phyloP scores from a whole-genome alignment of 2,888 invertebrate species.

The Pterobdella sp. region DNA sequence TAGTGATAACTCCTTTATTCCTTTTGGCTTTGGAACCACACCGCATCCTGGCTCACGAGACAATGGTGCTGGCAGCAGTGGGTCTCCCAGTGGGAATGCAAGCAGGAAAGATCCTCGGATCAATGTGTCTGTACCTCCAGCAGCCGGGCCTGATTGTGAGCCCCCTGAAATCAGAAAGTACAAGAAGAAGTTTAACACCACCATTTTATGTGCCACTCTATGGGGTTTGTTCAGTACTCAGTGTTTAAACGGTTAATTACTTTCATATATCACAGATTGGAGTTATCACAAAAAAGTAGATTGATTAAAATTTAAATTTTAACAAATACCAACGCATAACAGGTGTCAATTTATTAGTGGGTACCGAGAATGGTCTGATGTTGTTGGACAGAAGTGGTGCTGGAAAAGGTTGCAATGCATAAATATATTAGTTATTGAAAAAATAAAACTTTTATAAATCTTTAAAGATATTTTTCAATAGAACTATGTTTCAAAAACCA shows the following conservation, averaged over 20 bases:
- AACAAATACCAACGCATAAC: background rate
- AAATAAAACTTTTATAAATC: background rate
- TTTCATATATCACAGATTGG: no score
- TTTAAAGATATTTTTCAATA: background rate
- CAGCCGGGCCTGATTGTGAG: conserved; percentile 57
- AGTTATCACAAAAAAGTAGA: no score
- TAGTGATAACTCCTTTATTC: conserved; percentile 23
- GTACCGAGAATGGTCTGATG: conserved; percentile 30
- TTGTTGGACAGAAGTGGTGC: conserved; percentile 30
- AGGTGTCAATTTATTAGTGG: conserved; percentile 29
- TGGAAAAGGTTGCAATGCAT: conserved; percentile 30
- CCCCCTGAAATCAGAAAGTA: conserved; percentile 31
- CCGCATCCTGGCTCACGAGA: background rate
- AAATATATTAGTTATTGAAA: no score
- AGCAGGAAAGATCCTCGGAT: conserved; percentile 66
- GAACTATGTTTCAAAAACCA: background rate
- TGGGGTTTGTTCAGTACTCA: conserved; percentile 20
- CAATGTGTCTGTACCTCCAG: conserved; percentile 90
- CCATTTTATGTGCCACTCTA: conserved; percentile 28
- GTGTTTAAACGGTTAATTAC: no score
- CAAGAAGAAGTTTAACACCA: conserved; percentile 31
- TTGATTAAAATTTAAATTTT: background rate
- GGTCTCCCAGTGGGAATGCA: conserved; percentile 38
- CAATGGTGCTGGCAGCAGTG: background rate
- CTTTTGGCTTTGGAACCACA: conserved; percentile 42